Conservation (phyloP, 2,113 vertebrate species). For the Picathartes gymnocephalus region DNA sequence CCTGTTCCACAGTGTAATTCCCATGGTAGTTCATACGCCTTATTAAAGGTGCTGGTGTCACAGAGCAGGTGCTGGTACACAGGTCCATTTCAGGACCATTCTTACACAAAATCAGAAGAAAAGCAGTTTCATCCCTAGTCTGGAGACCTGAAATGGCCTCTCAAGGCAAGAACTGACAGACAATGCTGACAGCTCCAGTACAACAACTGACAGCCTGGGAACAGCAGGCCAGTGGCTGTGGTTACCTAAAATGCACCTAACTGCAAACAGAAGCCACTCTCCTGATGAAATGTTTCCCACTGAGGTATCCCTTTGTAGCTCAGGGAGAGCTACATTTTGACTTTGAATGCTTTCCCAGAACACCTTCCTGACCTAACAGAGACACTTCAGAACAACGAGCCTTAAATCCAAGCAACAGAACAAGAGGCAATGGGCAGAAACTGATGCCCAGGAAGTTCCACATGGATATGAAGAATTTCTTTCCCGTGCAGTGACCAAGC, state of each 20-base stretch:
- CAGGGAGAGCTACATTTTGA: background rate
- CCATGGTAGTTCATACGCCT: background rate
- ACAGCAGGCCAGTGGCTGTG: background rate
- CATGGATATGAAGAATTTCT: background rate
- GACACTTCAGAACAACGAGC: background rate
- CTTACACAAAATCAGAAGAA: background rate
- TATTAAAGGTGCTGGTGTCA: background rate
- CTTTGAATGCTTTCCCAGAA: background rate
- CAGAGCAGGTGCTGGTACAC: background rate
- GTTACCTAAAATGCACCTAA: background rate
- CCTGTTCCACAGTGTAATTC: background rate
- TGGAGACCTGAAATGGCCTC: background rate
- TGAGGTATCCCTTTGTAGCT: background rate
- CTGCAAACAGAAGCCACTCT: background rate
- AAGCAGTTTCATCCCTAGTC: background rate
- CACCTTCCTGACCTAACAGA: background rate
- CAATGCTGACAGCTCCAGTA: background rate
- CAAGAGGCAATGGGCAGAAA: background rate
- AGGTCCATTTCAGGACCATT: background rate
- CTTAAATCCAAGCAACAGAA: background rate
- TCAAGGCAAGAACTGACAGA: background rate
- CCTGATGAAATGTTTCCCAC: background rate
- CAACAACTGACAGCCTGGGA: background rate
- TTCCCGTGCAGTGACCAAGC: background rate
- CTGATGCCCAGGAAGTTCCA: background rate